phyloP scores from a whole-genome alignment of 2,797 vertebrate genomes.

The Lacerta viridis region DNA sequence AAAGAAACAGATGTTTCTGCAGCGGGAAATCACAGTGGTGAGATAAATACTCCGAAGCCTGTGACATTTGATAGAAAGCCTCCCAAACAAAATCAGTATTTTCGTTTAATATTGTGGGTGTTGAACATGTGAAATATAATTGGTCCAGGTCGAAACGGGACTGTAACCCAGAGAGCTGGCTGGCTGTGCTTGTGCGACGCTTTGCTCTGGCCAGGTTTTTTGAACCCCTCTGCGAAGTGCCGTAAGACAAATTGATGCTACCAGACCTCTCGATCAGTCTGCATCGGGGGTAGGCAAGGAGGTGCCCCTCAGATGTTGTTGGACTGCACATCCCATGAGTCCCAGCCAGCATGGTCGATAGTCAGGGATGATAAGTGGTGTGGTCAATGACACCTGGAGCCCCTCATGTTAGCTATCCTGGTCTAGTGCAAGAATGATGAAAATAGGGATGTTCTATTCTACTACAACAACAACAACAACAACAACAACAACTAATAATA shows the following conservation, averaged over 20 bases:
- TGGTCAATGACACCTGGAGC: no score
- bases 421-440: no score
- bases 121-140: conserved; percentile 79
- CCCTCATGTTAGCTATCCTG: no score
- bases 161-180: conserved; percentile 67
- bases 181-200: conserved; percentile 65
- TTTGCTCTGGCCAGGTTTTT: conserved; percentile 60
- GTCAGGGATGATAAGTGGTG: no score
- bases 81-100: conserved; percentile 80
- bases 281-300: conserved; percentile 19
- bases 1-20: conserved; percentile 84
- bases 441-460: no score
- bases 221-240: conserved; percentile 71
- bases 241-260: conserved; percentile 72
- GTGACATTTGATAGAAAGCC: conserved; percentile 72
- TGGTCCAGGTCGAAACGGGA: conserved; percentile 74
- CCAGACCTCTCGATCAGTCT: conserved; percentile 71
- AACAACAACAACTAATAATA: no score
- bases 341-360: no score
- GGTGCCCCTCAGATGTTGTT: no score
- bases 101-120: conserved; percentile 80
- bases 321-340: no score
- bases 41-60: conserved; percentile 78
- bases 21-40: conserved; percentile 72
- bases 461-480: no score